A percentile compares a stretch with the other conserved stretches of the same genome.
phyloP scores from a whole-genome alignment of 1,140 invertebrate genomes.

The Chironomus striatipennis region DNA sequence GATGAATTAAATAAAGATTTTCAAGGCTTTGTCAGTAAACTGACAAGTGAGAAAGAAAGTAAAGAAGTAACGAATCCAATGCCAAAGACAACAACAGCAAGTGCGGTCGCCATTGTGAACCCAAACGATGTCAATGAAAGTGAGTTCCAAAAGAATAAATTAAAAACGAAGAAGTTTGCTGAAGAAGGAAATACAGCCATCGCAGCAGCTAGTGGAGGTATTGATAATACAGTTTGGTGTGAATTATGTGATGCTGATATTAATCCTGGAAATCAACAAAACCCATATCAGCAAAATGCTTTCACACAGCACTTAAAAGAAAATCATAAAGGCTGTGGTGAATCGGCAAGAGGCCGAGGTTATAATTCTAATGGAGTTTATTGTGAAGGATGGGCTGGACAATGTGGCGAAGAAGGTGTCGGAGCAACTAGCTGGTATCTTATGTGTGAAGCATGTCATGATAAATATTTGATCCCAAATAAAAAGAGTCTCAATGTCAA shows the following conservation, averaged over 20 bases:
- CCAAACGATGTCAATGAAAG: neutral
- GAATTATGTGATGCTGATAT: slow-evolving; percentile 69
- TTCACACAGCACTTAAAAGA: slow-evolving; percentile 86
- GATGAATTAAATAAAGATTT: slow-evolving; percentile 55
- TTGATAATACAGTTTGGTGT: slow-evolving; percentile 47
- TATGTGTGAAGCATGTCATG: slow-evolving; percentile 80
- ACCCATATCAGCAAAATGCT: slow-evolving; percentile 51
- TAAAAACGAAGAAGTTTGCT: slow-evolving; percentile 33
- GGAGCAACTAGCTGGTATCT: slow-evolving; percentile 82
- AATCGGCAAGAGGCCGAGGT: slow-evolving; percentile 73
- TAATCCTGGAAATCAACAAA: slow-evolving; percentile 1
- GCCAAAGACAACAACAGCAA: neutral
- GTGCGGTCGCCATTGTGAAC: neutral
- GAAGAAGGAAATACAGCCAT: slow-evolving; percentile 34
- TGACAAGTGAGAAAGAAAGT: neutral
- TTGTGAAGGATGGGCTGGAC: slow-evolving; percentile 78
- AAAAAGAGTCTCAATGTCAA: slow-evolving; percentile 39
- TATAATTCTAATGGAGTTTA: slow-evolving; percentile 80
- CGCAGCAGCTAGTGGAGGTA: slow-evolving; percentile 25
- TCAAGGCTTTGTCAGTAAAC: slow-evolving; percentile 3
- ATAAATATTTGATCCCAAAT: slow-evolving; percentile 62
- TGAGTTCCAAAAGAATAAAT: slow-evolving; percentile 15
- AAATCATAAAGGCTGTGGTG: slow-evolving; percentile 82
- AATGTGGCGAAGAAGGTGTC: slow-evolving; percentile 78
- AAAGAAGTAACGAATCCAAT: neutral